phyloP scores from a whole-genome alignment of 2,888 invertebrate species.

The Heteropelma amictum region DNA sequence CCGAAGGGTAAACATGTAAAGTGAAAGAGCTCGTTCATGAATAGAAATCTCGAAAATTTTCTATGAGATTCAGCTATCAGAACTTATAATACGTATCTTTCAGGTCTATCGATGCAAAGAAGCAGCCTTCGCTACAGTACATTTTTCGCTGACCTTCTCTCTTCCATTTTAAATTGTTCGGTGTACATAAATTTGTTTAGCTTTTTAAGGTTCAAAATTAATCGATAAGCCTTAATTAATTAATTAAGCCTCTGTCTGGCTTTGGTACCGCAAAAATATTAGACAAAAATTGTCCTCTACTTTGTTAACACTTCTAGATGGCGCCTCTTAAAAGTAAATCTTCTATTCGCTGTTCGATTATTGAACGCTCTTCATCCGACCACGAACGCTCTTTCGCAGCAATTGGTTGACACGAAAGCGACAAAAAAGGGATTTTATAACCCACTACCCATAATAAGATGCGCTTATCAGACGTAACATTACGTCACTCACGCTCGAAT shows the following conservation, averaged over 20 bases:
- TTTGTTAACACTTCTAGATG: not conserved
- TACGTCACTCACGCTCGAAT: conserved; percentile 7
- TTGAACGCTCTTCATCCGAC: not conserved
- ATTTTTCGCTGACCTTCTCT: not conserved
- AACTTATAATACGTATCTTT: not conserved
- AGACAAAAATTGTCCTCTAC: conserved; percentile 31
- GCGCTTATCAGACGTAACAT: conserved; percentile 23
- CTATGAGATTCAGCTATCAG: not conserved
- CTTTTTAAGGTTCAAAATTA: not conserved
- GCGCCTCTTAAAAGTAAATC: conserved; percentile 5
- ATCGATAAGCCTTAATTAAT: too few species aligned
- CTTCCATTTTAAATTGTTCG: not conserved
- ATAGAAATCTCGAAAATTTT: not conserved
- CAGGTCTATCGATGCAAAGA: not conserved
- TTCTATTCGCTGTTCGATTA: not conserved
- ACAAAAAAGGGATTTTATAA: conserved; percentile 22
- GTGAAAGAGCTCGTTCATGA: not conserved
- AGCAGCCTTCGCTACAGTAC: not conserved
- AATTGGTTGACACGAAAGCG: not conserved
- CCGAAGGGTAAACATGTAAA: not conserved
- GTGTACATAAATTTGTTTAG: not conserved
- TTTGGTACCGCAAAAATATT: conserved; percentile 1
- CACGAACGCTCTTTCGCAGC: not conserved
- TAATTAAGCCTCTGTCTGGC: not conserved
- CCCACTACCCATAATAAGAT: conserved; percentile 34